Evolutionary conservation across 1,140 invertebrate genomes (phyloP), one percentile per base, ranked within the genome.

Genomic region (Caenorhabditis tropicalis): DNA sequence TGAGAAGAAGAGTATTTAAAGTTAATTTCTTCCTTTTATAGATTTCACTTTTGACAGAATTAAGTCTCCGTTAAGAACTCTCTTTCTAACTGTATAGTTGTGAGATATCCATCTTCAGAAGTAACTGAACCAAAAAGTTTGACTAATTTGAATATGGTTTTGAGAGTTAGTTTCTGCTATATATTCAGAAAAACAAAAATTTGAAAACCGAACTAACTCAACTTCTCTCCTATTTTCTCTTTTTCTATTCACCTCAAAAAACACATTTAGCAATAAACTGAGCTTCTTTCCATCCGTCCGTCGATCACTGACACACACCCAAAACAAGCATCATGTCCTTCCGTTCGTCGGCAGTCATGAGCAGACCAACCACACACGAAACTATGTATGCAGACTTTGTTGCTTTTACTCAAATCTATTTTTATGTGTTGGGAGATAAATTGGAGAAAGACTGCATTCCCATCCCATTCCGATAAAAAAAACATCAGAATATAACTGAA

Each of bases 291-390:
- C 58, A 58, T 29, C 53, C 53, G 53, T 29, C 19, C 10, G 29
- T 65, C 58, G 58, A 65, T 65, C 58, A 65, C 58, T 36, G 31
- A 65, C 16, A 65, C 29, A 65, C 29, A 65, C 58, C 31, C 58
- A 65, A 65, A 65, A 65, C 65, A 74, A 74, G 65, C 65, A 33
- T 74, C 65, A 12, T n/a, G 65, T 43, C 65, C 65, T 74, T 74
- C 65, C 65, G 65, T 74, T 74, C 36, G 58, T 36, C 31, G 29
- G 21, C 53, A 58, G 15, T 29, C 21, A 58, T 24, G 24, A 36
- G 58, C 58, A 21, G 24, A 21, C 10, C 21, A 24, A 24, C 27
- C 19, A 27, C 27, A 31, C 6, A 27, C 7, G 58, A 36, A 36
- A 36, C 58, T 36, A 65, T 36, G 58, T 36, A n/a, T 65, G 58